Evolutionary conservation across 2,113 vertebrate genomes (phyloP), one percentile per base, ranked within the genome.

Genomic region (Myodes glareolus): DNA sequence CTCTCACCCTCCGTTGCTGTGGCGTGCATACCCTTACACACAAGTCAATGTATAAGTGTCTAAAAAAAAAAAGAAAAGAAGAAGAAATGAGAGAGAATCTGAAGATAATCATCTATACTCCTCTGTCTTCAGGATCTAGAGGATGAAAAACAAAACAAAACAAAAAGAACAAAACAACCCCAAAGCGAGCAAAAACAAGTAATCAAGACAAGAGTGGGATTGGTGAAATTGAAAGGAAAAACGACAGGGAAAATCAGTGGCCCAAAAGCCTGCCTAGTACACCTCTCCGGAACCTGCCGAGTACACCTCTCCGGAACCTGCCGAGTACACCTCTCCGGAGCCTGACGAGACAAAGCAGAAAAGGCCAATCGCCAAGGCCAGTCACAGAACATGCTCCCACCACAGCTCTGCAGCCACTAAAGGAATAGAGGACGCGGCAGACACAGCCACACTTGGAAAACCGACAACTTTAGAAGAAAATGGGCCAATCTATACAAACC

Each of bases 401-500:
- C 50, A 78, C 70, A 61, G n/a, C 84, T 68, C 52, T 39, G 9
- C 31, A 73, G 25, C 29, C 70, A 75, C 73, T 73, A 33, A 65
- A 72, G n/a, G 36, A 55, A 67, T 47, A 76, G 50, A 42, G 42
- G 93, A 82, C 25, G 33, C 17, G 14, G 94, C 7, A 63, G 67
- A 47, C 17, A 42, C 1, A n/a, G 14, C 29, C 3, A 17, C 25
- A 88, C 47, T 94, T 84, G 58, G 4, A 67, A 81, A 95, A 88
- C 77, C 75, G 88, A 82, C 23, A 88, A 36, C 70, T 88, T 92
- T 52, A 78, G 63, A 65, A 86, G 73, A 65, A 81, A 92, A 88
- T 77, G 70, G n/a, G 67, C 52, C n/a, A 82, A 93, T 90, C 87
- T 23, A 92, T 88, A 58, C 92, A 94, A 94, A 50, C 70, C 84